Percentiles rank a stretch among this genome's conserved stretches.
Conservation (phyloP, 2,888 invertebrate species). For the Thecophora atra region DNA sequence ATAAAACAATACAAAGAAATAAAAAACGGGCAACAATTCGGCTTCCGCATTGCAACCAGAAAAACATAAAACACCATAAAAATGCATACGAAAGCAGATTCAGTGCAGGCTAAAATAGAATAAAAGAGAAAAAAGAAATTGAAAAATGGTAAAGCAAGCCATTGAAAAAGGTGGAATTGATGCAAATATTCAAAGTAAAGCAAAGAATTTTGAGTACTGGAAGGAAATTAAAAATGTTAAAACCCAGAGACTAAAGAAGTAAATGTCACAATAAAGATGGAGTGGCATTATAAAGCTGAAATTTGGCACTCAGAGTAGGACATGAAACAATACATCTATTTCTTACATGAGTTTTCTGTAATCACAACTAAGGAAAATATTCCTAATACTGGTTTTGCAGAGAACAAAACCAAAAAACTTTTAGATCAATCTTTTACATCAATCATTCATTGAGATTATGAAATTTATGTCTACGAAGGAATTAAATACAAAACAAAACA, state of each 20-base stretch:
- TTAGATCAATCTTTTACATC: too few relatives aligned
- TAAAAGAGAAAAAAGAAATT: background rate
- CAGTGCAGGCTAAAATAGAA: slow-evolving; percentile 4
- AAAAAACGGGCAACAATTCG: slow-evolving; percentile 15
- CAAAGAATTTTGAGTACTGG: background rate
- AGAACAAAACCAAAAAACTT: too few relatives aligned
- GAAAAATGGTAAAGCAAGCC: background rate
- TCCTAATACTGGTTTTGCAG: too few relatives aligned
- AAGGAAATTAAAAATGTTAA: background rate
- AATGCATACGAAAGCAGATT: slow-evolving; percentile 32
- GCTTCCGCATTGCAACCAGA: slow-evolving; percentile 3
- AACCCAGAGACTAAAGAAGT: background rate
- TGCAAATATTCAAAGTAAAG: slow-evolving; percentile 25
- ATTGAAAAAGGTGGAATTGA: slow-evolving; percentile 1
- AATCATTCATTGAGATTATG: too few relatives aligned
- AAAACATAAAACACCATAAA: slow-evolving; percentile 30
- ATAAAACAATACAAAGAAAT: slow-evolving; percentile 22
- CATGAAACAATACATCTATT: too few relatives aligned
- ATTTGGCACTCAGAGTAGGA: background rate
- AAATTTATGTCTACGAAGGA: too few relatives aligned
- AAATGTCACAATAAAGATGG: background rate
- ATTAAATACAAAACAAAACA: background rate
- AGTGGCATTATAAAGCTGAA: background rate
- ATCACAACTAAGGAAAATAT: too few relatives aligned
- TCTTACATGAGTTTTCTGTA: too few relatives aligned